Evolutionary conservation across 30 jellyfish, hydroid and myxozoan genomes (phyloP), one percentile per base, ranked within the genome.

Genomic region (Aurelia aurita): DNA sequence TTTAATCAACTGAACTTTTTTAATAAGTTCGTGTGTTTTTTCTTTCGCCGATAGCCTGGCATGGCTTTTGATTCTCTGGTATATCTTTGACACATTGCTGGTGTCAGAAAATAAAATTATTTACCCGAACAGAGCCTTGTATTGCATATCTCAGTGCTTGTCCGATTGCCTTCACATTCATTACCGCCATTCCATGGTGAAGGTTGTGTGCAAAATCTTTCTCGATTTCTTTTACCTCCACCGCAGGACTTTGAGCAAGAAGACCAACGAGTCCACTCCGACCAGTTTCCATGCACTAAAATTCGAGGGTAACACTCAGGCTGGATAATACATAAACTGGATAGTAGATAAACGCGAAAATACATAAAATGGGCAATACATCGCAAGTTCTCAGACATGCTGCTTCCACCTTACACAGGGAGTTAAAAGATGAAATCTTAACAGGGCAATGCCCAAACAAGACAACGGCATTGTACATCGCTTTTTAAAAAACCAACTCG

Each of bases 211-310:
- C 97, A 88, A 44, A 47, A 27, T 54, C 97, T 59, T 23, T 8
- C 18, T 43, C 89, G 71, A 14, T 12, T 8, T 31, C 66, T 69
- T 16, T 21, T 27, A 0, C 97, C 97, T 9, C 67, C 73, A 44
- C 89, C 97, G 58, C 97, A 88, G 44, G 80, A 69, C 26, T 61
- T 80, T 8, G 85, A 67, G 74, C 97, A 88, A 15, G 70, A 75
- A 5, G 79, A 71, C 97, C 97, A 88, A 21, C 22, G 39, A 2
- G 67, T 32, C 97, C 97, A 88, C 5, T 57, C 62, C 39, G 97
- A 31, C 97, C 97, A 88, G 31, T 51, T 31, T 2, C 97, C 97
- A 88, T 88, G 92, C 34, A 62, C 97, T 88, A 20, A 74, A 55
- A 29, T 29, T 22, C 14, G 58, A n/a, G 25, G n/a, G n/a, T 7